Percentiles rank a stretch among this genome's conserved stretches.
phyloP scores from a whole-genome alignment of 2,797 vertebrate genomes.

The Clarias laeviceps region DNA sequence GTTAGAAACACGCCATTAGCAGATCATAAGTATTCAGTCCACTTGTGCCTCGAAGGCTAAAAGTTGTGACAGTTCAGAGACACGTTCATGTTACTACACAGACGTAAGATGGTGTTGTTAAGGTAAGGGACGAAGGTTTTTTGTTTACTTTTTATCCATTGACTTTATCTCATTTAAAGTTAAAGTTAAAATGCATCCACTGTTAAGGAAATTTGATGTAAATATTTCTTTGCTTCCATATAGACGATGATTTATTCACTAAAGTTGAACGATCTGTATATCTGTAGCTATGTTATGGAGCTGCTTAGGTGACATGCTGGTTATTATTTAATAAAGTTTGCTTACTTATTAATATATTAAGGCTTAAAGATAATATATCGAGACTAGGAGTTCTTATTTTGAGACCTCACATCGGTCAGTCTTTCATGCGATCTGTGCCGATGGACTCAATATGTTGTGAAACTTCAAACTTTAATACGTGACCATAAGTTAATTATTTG shows the following conservation, averaged over 20 bases:
- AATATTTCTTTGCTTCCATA: background rate
- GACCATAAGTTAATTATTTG: background rate
- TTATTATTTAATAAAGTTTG: background rate
- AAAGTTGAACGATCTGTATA: background rate
- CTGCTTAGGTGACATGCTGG: background rate
- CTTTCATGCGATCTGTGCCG: background rate
- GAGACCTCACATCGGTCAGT: background rate
- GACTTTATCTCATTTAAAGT: background rate
- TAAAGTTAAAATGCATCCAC: background rate
- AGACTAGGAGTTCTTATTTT: background rate
- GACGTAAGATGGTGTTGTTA: constrained; percentile 44
- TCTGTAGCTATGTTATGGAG: too few species aligned
- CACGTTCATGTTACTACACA: background rate
- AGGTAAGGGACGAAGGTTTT: constrained; percentile 20
- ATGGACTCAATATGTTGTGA: background rate
- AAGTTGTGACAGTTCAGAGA: constrained; percentile 13
- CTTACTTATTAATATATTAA: background rate
- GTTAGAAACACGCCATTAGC: constrained; percentile 46
- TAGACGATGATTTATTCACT: background rate
- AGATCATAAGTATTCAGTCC: constrained; percentile 16
- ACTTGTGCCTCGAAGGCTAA: constrained; percentile 7
- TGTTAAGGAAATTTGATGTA: background rate
- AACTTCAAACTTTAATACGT: background rate
- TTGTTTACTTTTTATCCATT: background rate
- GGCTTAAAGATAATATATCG: background rate